A percentile compares a stretch with the other conserved stretches of the same genome.
These are phyloP conservation scores for Epicampocera succincta DNA, from an alignment of 2,888 invertebrate genomes.

Conservation along the genomic window DNA sequence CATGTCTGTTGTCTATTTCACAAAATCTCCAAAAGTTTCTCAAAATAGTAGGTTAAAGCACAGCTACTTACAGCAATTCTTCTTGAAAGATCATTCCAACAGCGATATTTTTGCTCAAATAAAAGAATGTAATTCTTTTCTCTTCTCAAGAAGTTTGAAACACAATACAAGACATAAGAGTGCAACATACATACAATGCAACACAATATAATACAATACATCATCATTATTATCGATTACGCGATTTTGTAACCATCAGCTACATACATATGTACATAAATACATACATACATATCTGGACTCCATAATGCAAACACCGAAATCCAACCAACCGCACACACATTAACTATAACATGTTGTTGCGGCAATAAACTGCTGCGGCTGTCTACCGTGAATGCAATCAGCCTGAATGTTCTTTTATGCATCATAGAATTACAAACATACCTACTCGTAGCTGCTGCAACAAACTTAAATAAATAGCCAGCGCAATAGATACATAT, in stretches of 20 bases:
- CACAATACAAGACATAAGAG: slow-evolving; percentile 50
- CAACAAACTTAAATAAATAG: slow-evolving; percentile 42
- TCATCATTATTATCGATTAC: slow-evolving; percentile 66
- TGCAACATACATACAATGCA: no score
- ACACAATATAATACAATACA: slow-evolving; percentile 49
- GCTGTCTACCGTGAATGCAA: slow-evolving; percentile 42
- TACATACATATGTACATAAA: no score
- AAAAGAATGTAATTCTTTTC: slow-evolving; percentile 36
- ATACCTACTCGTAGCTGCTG: neutral
- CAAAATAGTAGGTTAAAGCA: slow-evolving; percentile 30
- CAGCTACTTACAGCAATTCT: no score
- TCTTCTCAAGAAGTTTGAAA: slow-evolving; percentile 48
- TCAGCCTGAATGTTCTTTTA: slow-evolving; percentile 61
- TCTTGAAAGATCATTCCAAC: slow-evolving; percentile 26
- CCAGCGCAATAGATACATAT: slow-evolving; percentile 3
- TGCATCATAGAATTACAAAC: slow-evolving; percentile 56
- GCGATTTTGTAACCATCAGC: slow-evolving; percentile 69
- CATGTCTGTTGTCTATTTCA: no score
- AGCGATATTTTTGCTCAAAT: slow-evolving; percentile 18
- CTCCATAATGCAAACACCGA: slow-evolving; percentile 56
- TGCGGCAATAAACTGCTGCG: slow-evolving; percentile 1
- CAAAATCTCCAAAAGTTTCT: neutral
- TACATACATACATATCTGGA: no score
- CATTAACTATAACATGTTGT: slow-evolving; percentile 13
- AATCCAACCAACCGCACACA: slow-evolving; percentile 41